Conservation (phyloP, 2,797 vertebrate genomes). For the Helostoma temminkii region DNA sequence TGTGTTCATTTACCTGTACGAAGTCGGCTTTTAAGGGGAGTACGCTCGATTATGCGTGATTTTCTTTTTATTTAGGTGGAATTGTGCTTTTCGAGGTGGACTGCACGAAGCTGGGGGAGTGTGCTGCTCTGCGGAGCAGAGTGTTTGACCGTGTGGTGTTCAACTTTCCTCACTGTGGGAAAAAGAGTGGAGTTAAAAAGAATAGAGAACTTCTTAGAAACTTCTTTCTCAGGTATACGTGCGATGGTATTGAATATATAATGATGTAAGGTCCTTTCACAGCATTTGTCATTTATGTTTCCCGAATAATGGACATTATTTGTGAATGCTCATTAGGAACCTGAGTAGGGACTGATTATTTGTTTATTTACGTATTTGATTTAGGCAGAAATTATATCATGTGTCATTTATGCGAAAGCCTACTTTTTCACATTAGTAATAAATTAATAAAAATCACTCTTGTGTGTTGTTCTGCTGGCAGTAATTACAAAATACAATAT, state of each 20-base stretch:
- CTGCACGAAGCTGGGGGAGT: constrained; percentile 86
- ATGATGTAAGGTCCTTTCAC: background rate
- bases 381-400: background rate
- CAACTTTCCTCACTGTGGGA: constrained; percentile 97
- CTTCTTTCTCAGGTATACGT: constrained; percentile 91
- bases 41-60: background rate
- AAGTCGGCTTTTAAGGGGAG: background rate
- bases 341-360: background rate
- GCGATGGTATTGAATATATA: no score
- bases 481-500: no score
- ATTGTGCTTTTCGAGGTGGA: constrained; percentile 91
- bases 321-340: background rate
- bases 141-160: constrained; percentile 90
- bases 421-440: no score
- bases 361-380: background rate
- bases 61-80: constrained; percentile 78
- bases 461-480: no score
- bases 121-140: constrained; percentile 72
- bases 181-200: constrained; percentile 94
- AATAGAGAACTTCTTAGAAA: constrained; percentile 90
- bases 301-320: background rate
- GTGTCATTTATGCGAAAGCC: no score
- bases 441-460: no score
- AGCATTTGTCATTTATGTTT: background rate
- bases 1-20: no score